A percentile compares a stretch with the other conserved stretches of the same genome.
These are phyloP conservation scores for Urosaurus nigricauda DNA, from an alignment of 2,797 vertebrate species.

Conservation along the genomic window DNA sequence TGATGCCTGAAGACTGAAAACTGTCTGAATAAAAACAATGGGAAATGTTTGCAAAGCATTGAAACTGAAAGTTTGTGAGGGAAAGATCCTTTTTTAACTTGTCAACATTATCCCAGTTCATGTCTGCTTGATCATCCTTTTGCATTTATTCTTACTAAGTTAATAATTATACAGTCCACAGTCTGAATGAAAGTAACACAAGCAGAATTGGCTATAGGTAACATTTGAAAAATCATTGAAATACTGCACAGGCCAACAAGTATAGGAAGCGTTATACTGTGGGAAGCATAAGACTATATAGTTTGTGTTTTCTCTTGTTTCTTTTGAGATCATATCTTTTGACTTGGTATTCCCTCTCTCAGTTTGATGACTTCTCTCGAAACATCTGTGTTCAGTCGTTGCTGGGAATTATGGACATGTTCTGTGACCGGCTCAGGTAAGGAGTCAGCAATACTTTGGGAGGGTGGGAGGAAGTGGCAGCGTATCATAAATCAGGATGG, in stretches of 20 bases:
- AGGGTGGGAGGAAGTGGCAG: not conserved
- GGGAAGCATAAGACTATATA: not conserved
- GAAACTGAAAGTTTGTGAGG: not conserved
- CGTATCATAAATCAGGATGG: too few relatives aligned
- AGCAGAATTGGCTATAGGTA: not conserved
- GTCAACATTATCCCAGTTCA: not conserved
- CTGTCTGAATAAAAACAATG: not conserved
- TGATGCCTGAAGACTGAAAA: not conserved
- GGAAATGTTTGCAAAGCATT: conserved; percentile 2
- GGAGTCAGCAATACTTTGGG: not conserved
- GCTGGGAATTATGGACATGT: conserved; percentile 98
- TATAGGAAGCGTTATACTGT: not conserved
- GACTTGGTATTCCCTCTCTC: conserved; percentile 43
- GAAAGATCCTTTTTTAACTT: not conserved
- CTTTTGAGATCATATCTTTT: not conserved
- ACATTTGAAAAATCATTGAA: not conserved
- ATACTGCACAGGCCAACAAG: not conserved
- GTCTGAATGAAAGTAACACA: not conserved
- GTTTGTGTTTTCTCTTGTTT: not conserved
- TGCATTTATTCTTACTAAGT: not conserved
- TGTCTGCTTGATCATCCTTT: not conserved
- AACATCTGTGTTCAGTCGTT: conserved; percentile 93
- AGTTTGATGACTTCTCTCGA: conserved; percentile 98
- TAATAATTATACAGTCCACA: not conserved
- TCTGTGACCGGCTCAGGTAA: conserved; percentile 92